A percentile compares a stretch with the other conserved stretches of the same genome.
These are phyloP conservation scores for Stegodyphus mimosarum DNA, from an alignment of 1,140 invertebrate species.

Conservation along the genomic window DNA sequence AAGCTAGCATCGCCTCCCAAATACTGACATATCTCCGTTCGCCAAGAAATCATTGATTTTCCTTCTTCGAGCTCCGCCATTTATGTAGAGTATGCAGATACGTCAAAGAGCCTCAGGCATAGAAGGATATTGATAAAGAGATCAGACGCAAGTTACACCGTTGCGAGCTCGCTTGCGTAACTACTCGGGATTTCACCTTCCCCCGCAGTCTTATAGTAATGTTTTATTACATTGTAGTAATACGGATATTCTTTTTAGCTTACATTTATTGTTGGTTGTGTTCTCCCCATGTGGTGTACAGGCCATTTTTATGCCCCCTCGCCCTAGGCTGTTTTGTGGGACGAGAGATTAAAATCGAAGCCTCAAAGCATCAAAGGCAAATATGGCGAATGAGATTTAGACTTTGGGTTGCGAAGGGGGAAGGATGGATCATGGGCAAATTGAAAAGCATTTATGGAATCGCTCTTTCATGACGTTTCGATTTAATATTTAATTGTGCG, in stretches of 20 bases:
- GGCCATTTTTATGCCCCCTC: neutral
- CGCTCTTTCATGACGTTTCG: no score
- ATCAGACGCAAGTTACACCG: conserved; percentile 32
- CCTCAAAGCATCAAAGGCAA: conserved; percentile 23
- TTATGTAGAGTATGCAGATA: conserved; percentile 42
- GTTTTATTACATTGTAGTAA: conserved; percentile 45
- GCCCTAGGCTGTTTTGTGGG: conserved; percentile 28
- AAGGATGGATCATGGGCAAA: neutral
- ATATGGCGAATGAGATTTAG: conserved; percentile 43
- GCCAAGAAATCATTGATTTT: neutral
- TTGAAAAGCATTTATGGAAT: no score
- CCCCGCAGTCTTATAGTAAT: neutral
- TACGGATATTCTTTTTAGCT: neutral
- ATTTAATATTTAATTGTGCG: no score
- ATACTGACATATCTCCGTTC: neutral
- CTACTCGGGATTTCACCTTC: neutral
- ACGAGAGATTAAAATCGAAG: conserved; percentile 36
- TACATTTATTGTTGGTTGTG: neutral
- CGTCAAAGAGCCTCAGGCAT: conserved; percentile 17
- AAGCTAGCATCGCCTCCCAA: neutral
- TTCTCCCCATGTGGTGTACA: neutral
- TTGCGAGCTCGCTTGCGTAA: neutral
- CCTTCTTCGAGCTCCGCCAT: conserved; percentile 2
- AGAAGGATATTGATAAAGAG: conserved; percentile 49
- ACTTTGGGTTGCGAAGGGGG: conserved; percentile 4